Evolutionary conservation across 2,888 invertebrate genomes (phyloP), one percentile per base, ranked within the genome.

Genomic region (Mamestra brassicae): DNA sequence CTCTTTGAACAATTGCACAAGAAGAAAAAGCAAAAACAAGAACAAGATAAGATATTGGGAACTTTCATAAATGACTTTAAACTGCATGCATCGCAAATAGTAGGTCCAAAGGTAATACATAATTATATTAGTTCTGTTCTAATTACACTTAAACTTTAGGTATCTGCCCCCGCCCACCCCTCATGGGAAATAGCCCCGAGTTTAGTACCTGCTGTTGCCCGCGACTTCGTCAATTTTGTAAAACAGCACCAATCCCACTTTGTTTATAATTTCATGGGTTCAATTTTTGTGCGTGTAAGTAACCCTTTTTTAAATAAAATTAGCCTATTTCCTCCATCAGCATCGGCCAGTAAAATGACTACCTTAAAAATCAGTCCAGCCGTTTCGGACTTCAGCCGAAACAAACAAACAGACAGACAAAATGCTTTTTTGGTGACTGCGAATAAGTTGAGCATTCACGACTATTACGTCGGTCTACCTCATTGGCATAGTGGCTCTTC

Each of bases 1-100:
- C 88, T 97, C 36, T 96, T 98, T 78, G 98, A 98, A 85, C 96
- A 97, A 86, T 94, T 98, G 61, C 92, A 93, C 62, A 96, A 94
- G 88, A 93, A 92, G 66, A 96, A 93, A 87, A 93, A 90, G 68
- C 90, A 92, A 69, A 93, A 91, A 70, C 93, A 94, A 67, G 94
- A 95, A 69, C 97, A 97, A 93, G 91, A 91, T 58, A 93, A 92
- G 76, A 91, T 96, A 64, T 89, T 97, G 66, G 89, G 88, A 60
- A 93, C 92, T 63, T 97, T 97, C 86, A 92, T 97, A 17, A 89
- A 94, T 74, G 91, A 96, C 64, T 97, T 97, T 86, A 96, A 97
- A 87, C 78, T 92, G 55, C 90, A 86, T 77, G 92, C 92, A 65
- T 90, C 90, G 4, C 88, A 91, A 84, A 80, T 89, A 60, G 71